A percentile compares a stretch with the other conserved stretches of the same genome.
These are phyloP conservation scores for Callitettix versicolor DNA, from an alignment of 1,140 invertebrate genomes.

Conservation along the genomic window DNA sequence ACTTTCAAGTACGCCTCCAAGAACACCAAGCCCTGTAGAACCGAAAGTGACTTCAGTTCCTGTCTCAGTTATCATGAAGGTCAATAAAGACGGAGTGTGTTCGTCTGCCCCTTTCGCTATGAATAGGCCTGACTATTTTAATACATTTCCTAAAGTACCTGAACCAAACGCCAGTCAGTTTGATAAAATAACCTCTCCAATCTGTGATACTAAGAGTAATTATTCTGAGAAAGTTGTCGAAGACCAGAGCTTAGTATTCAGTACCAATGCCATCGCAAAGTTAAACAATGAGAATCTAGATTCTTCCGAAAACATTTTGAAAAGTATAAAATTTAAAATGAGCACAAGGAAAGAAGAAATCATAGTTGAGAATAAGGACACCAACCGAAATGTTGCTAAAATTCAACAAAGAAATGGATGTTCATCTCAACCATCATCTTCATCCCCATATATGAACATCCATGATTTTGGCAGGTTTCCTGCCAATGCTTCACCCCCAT, in stretches of 20 bases:
- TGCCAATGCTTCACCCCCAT: neutral
- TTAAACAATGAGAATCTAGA: constrained; percentile 25
- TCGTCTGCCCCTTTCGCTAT: constrained; percentile 35
- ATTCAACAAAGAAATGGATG: neutral
- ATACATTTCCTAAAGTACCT: neutral
- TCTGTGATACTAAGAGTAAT: neutral
- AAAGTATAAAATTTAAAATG: constrained; percentile 69
- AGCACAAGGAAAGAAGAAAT: constrained; percentile 49
- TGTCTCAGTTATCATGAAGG: constrained; percentile 69
- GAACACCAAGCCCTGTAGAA: constrained; percentile 35
- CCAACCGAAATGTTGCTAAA: constrained; percentile 29
- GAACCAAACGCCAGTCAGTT: neutral
- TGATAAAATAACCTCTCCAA: neutral
- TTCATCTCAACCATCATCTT: neutral
- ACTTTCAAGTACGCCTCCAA: constrained; percentile 37
- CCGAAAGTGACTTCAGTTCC: constrained; percentile 30
- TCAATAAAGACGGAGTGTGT: constrained; percentile 61
- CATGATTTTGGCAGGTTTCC: constrained; percentile 5
- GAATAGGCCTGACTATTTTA: neutral
- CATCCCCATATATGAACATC: constrained; percentile 5
- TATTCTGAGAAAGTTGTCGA: neutral
- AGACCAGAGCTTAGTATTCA: neutral
- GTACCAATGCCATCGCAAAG: neutral
- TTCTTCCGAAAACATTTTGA: constrained; percentile 50
- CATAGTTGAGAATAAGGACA: constrained; percentile 44